Percentiles rank a stretch among this genome's conserved stretches.
Conservation (phyloP, 37 sponge, comb jelly and placozoan species). For the Ephydatia muelleri region DNA sequence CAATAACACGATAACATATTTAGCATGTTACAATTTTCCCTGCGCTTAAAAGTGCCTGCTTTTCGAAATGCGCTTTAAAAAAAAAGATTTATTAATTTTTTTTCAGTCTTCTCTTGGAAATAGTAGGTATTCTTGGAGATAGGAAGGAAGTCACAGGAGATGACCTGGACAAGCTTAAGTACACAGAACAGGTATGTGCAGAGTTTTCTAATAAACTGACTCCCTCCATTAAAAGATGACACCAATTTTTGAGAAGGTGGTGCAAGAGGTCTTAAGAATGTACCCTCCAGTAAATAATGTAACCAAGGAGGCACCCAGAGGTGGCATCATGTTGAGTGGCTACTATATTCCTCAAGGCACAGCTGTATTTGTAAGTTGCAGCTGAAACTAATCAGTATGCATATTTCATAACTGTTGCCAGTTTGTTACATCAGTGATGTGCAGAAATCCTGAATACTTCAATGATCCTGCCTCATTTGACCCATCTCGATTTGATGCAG, state of each 20-base stretch:
- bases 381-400: not conserved
- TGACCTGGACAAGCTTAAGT: slow-evolving; percentile 5
- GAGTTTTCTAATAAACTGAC: not conserved
- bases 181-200: not conserved
- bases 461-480: slow-evolving; percentile 3
- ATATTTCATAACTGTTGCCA: not conserved
- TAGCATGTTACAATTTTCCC: no score
- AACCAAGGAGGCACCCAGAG: not conserved
- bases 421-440: not conserved
- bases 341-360: slow-evolving; percentile 6
- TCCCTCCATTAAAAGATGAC: not conserved
- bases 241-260: not conserved
- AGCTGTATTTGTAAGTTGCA: not conserved
- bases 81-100: no score
- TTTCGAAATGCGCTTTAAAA: no score
- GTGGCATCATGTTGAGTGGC: not conserved
- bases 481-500: slow-evolving; percentile 15
- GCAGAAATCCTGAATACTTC: not conserved
- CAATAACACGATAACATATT: no score
- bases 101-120: not conserved
- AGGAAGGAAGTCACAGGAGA: slow-evolving; percentile 1
- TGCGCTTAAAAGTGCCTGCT: no score
- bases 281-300: not conserved
- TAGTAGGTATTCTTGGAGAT: not conserved
- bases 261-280: not conserved